These are phyloP conservation scores for Semotilus atromaculatus DNA, from an alignment of 2,797 vertebrate genomes.

Conservation along the genomic window DNA sequence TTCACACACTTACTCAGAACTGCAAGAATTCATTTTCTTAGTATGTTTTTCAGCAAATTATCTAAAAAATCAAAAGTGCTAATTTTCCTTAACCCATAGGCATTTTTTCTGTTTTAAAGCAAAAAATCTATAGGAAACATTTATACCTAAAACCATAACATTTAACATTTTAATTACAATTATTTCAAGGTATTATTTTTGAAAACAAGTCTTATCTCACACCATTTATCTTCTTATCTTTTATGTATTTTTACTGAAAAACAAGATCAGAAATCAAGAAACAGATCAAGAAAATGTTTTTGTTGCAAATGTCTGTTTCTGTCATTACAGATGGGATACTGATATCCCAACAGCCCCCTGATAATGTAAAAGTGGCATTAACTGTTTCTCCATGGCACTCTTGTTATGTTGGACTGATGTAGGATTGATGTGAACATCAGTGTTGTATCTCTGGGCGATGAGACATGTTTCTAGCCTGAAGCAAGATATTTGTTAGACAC, in stretches of 20 bases:
- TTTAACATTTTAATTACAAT: not conserved
- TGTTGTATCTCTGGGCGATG: not conserved
- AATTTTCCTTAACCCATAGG: not conserved
- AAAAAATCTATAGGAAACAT: not conserved
- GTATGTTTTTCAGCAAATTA: not conserved
- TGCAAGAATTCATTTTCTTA: not conserved
- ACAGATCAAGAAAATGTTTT: not conserved
- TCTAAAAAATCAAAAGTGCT: not conserved
- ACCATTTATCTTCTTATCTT: not conserved
- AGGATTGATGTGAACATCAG: conserved; percentile 24
- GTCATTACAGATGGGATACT: not conserved
- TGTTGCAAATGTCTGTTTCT: not conserved
- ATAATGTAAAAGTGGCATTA: conserved; percentile 1
- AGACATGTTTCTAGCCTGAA: conserved; percentile 25
- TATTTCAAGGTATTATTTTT: not conserved
- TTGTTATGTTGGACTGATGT: conserved; percentile 31
- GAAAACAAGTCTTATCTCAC: no score
- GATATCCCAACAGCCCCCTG: not conserved
- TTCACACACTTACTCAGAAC: not conserved
- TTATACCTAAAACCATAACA: not conserved
- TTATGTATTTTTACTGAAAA: not conserved
- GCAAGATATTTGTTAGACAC: conserved; percentile 29
- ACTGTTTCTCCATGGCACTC: not conserved
- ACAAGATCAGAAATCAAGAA: not conserved
- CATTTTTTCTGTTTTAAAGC: not conserved